Evolutionary conservation across 2,888 invertebrate species (phyloP), one percentile per base, ranked within the genome.

Genomic region (Himalopsyche anomala): DNA sequence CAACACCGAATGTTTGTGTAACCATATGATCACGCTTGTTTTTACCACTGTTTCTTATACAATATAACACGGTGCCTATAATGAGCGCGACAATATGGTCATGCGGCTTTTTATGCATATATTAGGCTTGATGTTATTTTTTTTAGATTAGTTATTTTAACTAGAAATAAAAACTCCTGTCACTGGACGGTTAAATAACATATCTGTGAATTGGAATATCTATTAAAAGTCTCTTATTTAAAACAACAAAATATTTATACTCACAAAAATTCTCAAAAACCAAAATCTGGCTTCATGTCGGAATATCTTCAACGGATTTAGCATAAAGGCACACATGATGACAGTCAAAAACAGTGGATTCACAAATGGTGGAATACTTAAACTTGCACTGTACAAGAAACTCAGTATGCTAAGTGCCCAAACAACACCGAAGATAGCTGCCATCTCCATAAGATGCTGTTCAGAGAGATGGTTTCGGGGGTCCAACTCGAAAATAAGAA

Each of bases 401-500:
- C 96, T 95, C 51, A 99, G 92, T 89, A 99, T 95, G 90, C 98
- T 98, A 5, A 98, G 91, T 0, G 98, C 96, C 99, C 99, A 99
- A 1, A 99, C 95, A 1, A 99, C 98, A 9, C 98, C 98, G 88
- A 99, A 97, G 84, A 98, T 96, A 0, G 98, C 96, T 0, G 99
- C 97, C 90, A 98, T 92, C 91, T 99, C 99, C 95, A 99, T 98
- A 69, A 99, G 93, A 92, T 99, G 97, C 90, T 99, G 98, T 89
- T 99, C 98, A 0, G 97, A 97, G 0, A 98, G 92, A 91, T 99
- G 98, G 91, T 98, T 98, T 86, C 99, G 93, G 0, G 99, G 99
- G 91, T 99, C 99, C 90, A 99, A 93, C 91, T 99, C 99, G 91
- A 99, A 99, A 89, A 99, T 99, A 2, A 99, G 94, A 0, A 99